A percentile compares a stretch with the other conserved stretches of the same genome.
Evolutionary conservation across 2,113 vertebrate species (phyloP).

Genomic region (Psittacara wagleri): DNA sequence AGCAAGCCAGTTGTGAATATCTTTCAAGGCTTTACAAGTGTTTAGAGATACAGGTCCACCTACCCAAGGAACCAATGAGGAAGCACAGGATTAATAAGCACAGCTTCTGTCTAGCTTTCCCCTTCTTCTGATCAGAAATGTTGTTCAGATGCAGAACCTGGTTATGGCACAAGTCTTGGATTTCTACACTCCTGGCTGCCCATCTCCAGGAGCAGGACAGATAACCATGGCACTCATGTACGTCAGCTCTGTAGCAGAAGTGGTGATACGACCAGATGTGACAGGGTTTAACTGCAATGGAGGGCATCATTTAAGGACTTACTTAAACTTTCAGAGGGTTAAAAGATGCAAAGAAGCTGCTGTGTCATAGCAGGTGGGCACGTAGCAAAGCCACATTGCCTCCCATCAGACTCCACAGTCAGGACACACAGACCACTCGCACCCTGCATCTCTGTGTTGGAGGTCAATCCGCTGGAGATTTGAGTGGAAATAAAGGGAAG

Average conservation of each 20-base stretch:
- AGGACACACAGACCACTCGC: neutral
- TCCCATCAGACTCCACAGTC: neutral
- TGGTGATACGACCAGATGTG: rapidly evolving
- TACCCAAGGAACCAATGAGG: neutral
- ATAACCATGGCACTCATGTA: rapidly evolving
- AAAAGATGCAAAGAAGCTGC: neutral
- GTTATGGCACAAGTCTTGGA: neutral
- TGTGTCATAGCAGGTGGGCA: neutral
- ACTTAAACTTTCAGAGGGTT: neutral
- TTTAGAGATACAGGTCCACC: neutral
- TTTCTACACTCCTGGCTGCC: neutral
- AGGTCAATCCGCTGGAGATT: neutral
- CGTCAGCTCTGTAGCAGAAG: neutral
- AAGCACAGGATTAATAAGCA: neutral
- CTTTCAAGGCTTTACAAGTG: neutral
- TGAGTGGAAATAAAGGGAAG: neutral
- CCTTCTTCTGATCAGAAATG: neutral
- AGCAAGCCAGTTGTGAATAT: neutral
- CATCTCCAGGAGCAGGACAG: neutral
- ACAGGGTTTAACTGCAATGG: neutral
- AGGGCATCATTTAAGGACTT: neutral
- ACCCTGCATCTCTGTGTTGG: neutral
- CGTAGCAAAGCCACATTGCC: neutral
- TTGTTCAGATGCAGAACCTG: neutral
- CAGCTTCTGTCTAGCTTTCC: neutral